Evolutionary conservation across 2,113 vertebrate genomes (phyloP).

Genomic region (Thalassoma bifasciatum): DNA sequence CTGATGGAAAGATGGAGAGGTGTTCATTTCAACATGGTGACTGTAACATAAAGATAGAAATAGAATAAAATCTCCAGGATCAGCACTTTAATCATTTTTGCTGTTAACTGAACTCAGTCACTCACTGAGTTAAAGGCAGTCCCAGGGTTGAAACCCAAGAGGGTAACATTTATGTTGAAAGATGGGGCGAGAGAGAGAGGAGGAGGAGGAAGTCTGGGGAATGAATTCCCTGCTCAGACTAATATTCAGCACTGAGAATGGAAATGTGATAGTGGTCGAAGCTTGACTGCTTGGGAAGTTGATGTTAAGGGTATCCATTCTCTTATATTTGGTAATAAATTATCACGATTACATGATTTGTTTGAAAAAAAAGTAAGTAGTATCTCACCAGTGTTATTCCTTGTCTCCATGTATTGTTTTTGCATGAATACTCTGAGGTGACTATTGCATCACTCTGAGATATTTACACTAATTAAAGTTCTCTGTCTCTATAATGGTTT

Average conservation of each 20-base stretch:
- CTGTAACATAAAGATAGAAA: conserved; percentile 51
- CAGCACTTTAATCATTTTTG: conserved; percentile 44
- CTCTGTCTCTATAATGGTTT: no score
- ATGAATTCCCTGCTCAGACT: conserved; percentile 42
- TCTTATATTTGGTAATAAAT: not conserved
- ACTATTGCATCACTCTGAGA: no score
- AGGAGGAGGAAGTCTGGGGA: conserved; percentile 32
- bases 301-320: not conserved
- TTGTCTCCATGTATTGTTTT: no score
- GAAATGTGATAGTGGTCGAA: conserved; percentile 41
- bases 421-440: not conserved
- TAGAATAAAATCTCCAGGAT: conserved; percentile 54
- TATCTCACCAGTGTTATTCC: no score
- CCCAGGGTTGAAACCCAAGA: conserved; percentile 40
- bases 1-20: conserved; percentile 69
- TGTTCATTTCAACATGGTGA: conserved; percentile 72
- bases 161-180: conserved; percentile 23
- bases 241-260: conserved; percentile 32
- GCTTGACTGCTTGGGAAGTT: not conserved
- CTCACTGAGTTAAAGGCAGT: conserved; percentile 26
- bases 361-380: not conserved
- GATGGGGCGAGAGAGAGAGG: conserved; percentile 25
- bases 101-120: conserved; percentile 28
- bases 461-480: no score
- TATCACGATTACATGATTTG: not conserved